A percentile compares a stretch with the other conserved stretches of the same genome.
Evolutionary conservation across 2,888 invertebrate genomes (phyloP).

Genomic region (Branchipolynoe longqiensis): DNA sequence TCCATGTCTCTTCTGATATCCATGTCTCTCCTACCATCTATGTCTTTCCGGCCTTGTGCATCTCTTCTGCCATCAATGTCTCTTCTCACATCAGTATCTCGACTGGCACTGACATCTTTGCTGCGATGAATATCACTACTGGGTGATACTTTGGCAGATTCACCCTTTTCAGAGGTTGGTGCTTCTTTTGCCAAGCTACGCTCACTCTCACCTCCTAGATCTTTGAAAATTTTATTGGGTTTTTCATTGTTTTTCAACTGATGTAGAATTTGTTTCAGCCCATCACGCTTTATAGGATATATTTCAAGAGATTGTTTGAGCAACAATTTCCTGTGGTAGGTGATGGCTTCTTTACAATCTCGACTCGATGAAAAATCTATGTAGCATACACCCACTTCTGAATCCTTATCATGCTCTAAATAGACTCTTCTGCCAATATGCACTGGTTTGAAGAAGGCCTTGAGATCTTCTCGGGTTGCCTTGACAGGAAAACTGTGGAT

Average conservation of each 20-base stretch:
- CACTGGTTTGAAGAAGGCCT: slow-evolving; percentile 23
- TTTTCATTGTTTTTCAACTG: slow-evolving; percentile 30
- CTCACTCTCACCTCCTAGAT: slow-evolving; percentile 4
- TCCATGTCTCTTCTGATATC: neutral
- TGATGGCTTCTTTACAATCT: slow-evolving; percentile 9
- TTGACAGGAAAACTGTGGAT: slow-evolving; percentile 64
- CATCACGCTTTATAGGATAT: neutral
- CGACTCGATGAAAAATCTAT: slow-evolving; percentile 33
- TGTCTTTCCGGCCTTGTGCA: neutral
- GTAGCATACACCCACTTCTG: slow-evolving; percentile 60
- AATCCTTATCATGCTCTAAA: slow-evolving; percentile 62
- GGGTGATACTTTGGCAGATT: slow-evolving; percentile 1
- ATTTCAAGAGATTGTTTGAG: neutral
- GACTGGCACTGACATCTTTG: neutral
- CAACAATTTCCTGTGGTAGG: neutral
- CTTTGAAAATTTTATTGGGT: neutral
- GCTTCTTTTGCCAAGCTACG: neutral
- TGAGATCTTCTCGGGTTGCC: slow-evolving; percentile 84
- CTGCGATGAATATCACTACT: neutral
- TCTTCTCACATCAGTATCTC: neutral
- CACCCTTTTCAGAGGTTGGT: neutral
- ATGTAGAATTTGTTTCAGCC: neutral
- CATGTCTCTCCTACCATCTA: neutral
- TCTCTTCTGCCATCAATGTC: neutral
- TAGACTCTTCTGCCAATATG: neutral